Conservation (phyloP, 2,888 invertebrate genomes). For the Oxyteleia sp. region DNA sequence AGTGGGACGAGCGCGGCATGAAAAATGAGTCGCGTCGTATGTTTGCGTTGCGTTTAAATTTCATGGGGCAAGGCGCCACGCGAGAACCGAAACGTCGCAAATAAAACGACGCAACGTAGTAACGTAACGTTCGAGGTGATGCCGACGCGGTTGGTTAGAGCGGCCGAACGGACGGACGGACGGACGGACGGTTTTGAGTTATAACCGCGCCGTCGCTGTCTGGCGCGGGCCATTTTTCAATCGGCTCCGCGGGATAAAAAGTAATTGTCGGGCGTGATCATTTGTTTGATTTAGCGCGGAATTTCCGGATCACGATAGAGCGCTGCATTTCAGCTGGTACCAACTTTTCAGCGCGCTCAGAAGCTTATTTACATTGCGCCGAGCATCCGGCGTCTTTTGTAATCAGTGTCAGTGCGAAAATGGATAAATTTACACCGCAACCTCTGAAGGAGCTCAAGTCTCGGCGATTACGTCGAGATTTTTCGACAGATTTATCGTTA, state of each 20-base stretch:
- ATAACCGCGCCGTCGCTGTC: too few species aligned
- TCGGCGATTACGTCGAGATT: constrained; percentile 47
- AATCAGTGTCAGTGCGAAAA: constrained; percentile 53
- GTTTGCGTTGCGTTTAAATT: constrained; percentile 65
- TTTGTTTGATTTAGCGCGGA: constrained; percentile 26
- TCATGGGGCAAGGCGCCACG: constrained; percentile 54
- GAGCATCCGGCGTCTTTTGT: constrained; percentile 58
- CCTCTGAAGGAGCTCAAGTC: constrained; percentile 28
- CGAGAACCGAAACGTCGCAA: constrained; percentile 44
- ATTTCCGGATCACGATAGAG: constrained; percentile 32
- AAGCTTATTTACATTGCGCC: constrained; percentile 61
- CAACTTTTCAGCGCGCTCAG: constrained; percentile 47
- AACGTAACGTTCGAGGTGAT: constrained; percentile 3
- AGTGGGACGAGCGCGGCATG: constrained; percentile 60
- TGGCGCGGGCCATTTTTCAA: too few species aligned
- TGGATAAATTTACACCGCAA: constrained; percentile 50
- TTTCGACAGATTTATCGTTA: constrained; percentile 58
- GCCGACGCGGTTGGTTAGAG: not conserved
- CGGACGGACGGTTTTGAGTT: too few species aligned
- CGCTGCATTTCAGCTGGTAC: constrained; percentile 44
- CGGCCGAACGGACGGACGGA: too few species aligned
- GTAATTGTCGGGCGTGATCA: too few species aligned
- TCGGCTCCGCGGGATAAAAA: too few species aligned
- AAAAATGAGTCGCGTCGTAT: constrained; percentile 57
- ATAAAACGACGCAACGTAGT: constrained; percentile 42